A percentile compares a stretch with the other conserved stretches of the same genome.
Evolutionary conservation across 2,888 invertebrate species (phyloP).

Genomic region (Mythimna vitellina): DNA sequence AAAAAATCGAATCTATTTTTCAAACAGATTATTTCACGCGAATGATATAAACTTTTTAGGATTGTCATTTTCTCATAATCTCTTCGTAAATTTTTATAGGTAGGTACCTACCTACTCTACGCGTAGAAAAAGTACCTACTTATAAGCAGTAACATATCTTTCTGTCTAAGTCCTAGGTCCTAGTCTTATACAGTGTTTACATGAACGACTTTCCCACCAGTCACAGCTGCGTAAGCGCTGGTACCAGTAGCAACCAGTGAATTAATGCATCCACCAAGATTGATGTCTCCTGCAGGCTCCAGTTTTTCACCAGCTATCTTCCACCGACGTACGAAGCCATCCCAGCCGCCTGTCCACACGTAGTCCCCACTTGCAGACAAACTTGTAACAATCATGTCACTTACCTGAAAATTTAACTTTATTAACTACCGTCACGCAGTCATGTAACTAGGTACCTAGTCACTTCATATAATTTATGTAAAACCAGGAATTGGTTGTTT

Average conservation of each 20-base stretch:
- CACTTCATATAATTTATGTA: no score
- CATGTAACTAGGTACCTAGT: no score
- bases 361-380: slow-evolving; percentile 81
- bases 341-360: slow-evolving; percentile 91
- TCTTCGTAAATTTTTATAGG: no score
- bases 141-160: background rate
- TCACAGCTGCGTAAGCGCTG: slow-evolving; percentile 74
- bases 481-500: no score
- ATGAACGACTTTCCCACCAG: slow-evolving; percentile 75
- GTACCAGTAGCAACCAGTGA: slow-evolving; percentile 73
- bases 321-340: slow-evolving; percentile 88
- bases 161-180: background rate
- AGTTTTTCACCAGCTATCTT: slow-evolving; percentile 78
- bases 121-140: background rate
- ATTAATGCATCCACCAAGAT: slow-evolving; percentile 82
- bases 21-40: no score
- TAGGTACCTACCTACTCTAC: background rate
- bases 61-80: no score
- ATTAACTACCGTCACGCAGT: no score
- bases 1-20: no score
- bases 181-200: slow-evolving; percentile 16
- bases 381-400: slow-evolving; percentile 88
- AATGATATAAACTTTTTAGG: no score
- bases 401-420: slow-evolving; percentile 73
- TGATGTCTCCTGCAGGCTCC: slow-evolving; percentile 79